A percentile compares a stretch with the other conserved stretches of the same genome.
phyloP scores from a whole-genome alignment of 2,888 invertebrate genomes.

The Parnassius orleans region DNA sequence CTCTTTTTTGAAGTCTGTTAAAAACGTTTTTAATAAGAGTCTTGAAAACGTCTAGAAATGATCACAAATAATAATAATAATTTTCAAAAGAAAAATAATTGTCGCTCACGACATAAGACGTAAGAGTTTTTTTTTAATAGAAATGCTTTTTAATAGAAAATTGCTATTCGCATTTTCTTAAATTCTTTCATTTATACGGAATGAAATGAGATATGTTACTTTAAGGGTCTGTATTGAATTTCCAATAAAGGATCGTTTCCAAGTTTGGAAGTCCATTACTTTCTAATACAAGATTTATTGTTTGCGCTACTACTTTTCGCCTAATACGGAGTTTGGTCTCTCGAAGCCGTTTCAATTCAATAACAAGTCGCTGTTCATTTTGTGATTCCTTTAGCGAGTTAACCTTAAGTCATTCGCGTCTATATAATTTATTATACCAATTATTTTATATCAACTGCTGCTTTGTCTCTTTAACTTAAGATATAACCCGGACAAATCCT shows the following conservation, averaged over 20 bases:
- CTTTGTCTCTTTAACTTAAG: background rate
- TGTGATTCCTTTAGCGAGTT: no score
- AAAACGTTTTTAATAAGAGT: no score
- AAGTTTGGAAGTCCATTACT: constrained; percentile 7
- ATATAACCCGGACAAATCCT: background rate
- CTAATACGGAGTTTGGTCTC: background rate
- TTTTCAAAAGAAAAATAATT: no score
- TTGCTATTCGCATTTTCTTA: background rate
- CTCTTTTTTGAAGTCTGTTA: no score
- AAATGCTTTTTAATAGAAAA: no score
- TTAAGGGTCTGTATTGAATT: constrained; percentile 6
- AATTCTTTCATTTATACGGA: background rate
- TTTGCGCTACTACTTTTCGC: constrained; percentile 9
- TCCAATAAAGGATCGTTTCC: constrained; percentile 7
- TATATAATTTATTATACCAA: no score
- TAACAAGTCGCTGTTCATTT: background rate
- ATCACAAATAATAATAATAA: no score
- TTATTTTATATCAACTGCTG: no score
- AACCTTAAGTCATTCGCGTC: no score
- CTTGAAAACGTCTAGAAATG: no score
- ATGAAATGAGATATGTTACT: background rate
- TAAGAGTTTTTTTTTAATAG: no score
- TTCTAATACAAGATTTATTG: constrained; percentile 11
- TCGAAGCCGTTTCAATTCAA: background rate
- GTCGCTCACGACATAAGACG: no score